A percentile compares a stretch with the other conserved stretches of the same genome.
Evolutionary conservation across 1,140 invertebrate genomes (phyloP).

Genomic region (Brachionus asplanchnoidis): DNA sequence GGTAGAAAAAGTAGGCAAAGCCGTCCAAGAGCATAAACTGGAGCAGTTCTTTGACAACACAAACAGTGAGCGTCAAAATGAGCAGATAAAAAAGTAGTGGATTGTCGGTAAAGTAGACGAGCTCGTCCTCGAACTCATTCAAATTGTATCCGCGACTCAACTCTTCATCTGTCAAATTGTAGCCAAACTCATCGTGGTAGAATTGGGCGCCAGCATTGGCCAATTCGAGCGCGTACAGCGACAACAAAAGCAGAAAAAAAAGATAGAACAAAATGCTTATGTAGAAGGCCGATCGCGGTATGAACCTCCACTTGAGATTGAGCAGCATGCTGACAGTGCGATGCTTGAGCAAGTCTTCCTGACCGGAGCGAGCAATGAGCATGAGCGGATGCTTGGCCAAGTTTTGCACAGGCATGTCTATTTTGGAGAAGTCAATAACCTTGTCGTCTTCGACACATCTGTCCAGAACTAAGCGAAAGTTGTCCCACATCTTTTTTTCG

Average conservation of each 20-base stretch:
- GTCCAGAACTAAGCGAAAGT: conserved; percentile 12
- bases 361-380: conserved; percentile 21
- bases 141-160: not conserved
- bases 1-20: conserved; percentile 31
- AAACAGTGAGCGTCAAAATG: not conserved
- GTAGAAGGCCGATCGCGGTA: conserved; percentile 32
- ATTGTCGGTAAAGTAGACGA: conserved; percentile 17
- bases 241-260: not conserved
- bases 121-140: not conserved
- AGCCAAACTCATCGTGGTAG: not conserved
- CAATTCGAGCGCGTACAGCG: conserved; percentile 1
- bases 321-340: not conserved
- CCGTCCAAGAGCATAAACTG: conserved; percentile 31
- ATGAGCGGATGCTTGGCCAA: conserved; percentile 14
- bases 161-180: not conserved
- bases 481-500: conserved; percentile 37
- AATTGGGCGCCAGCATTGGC: conserved; percentile 23
- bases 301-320: conserved; percentile 14
- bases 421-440: conserved; percentile 34
- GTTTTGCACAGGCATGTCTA: conserved; percentile 29
- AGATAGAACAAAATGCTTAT: conserved; percentile 13
- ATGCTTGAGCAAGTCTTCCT: conserved; percentile 33
- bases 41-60: not conserved
- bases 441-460: conserved; percentile 31
- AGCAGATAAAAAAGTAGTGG: not conserved